Evolutionary conservation across 2,113 vertebrate species (phyloP).

Genomic region (Pachyramphus minor): DNA sequence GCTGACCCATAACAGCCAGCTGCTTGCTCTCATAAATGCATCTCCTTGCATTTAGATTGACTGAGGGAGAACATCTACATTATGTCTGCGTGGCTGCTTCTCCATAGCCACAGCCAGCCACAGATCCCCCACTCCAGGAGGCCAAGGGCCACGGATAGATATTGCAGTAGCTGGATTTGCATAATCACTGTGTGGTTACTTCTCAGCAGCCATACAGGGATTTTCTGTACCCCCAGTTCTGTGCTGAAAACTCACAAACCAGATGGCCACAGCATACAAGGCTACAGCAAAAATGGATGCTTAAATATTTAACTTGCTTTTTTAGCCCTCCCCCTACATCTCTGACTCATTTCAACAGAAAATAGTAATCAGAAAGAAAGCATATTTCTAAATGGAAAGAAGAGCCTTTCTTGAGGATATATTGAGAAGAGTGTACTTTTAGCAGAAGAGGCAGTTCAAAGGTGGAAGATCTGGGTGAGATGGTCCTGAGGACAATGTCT

Average conservation of each 20-base stretch:
- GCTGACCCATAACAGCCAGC: neutral
- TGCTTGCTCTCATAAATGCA: constrained; percentile 1
- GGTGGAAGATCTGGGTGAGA: neutral
- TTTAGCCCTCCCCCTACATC: neutral
- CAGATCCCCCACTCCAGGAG: neutral
- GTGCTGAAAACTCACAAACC: neutral
- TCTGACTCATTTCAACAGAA: neutral
- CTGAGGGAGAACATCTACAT: neutral
- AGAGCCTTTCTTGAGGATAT: neutral
- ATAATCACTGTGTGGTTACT: neutral
- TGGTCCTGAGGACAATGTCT: neutral
- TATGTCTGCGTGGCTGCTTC: neutral
- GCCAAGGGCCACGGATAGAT: neutral
- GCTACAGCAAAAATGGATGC: neutral
- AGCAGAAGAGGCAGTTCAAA: neutral
- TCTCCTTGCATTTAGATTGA: neutral
- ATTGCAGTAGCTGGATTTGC: neutral
- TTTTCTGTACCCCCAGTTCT: neutral
- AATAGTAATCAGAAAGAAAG: neutral
- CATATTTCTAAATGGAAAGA: neutral
- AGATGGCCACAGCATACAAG: neutral
- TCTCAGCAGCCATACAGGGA: neutral
- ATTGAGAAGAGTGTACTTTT: neutral
- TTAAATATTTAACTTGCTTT: neutral
- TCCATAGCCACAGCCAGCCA: neutral